Base-by-base conservation (phyloP, 2,797 vertebrate species). In the Manis pentadactyla region DNA sequence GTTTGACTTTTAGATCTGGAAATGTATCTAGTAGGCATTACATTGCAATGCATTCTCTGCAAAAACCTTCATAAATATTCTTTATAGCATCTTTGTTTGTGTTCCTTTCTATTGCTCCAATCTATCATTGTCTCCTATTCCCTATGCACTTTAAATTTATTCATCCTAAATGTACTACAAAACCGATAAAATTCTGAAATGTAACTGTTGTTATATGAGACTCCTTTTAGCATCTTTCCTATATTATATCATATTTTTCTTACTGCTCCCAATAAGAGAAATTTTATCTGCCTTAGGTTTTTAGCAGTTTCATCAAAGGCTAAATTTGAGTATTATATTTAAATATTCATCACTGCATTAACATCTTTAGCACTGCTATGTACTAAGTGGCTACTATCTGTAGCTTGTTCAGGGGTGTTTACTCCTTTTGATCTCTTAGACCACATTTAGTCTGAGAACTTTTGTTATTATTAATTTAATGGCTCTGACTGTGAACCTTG, bases 301-400 rank as follows among this genome's bases (percentile, higher is more conserved):
- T 91, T 57, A 74, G 18, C 34, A 89, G 81, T 89, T 96, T 63
- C 34, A 91, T 74, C 13, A 93, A 90, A 74, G 96, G 34, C 42
- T 90, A 93, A 57, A 93, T 96, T 98, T 97, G 97, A 98, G 96
- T 97, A 98, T 97, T 97, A 93, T 37, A 90, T 95, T 97, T 97
- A 97, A 98, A 97, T 97, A 97, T 98, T 97, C 97, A 96, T 97
- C 17, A 92, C 78, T 53, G n/a, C 11, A 78, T 98, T 98, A 96
- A 74, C 49, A 95, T 95, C 51, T 69, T 86, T 95, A 73, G 59
- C 81, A 82, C 46, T 85, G 57, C 92, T 68, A 63, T 96, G 12
- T 23, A 91, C 63, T 95, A 96, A 96, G 66, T 59, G 12, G 46
- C 51, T 97, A 55, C 63, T 95, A 82, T 95, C 83, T 87, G 75